Evolutionary conservation across 2,113 vertebrate genomes (phyloP), one percentile per base, ranked within the genome.

Genomic region (Sialia sialis): DNA sequence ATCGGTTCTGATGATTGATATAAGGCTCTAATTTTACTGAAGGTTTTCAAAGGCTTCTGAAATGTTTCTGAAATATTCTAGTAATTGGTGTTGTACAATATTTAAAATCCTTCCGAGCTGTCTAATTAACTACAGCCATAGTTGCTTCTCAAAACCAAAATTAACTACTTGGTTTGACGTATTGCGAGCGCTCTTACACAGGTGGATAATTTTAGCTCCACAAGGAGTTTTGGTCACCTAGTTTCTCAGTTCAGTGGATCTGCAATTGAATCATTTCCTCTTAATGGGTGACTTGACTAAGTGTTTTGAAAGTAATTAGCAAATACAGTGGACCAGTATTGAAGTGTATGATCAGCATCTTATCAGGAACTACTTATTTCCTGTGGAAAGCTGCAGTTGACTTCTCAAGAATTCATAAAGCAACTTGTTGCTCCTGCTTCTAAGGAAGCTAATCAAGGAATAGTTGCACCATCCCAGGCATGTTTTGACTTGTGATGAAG

Each of bases 201-300:
- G 89, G 93, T 92, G 84, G 49, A 41, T 96, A 94, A 95, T 93
- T 94, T 67, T 29, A 82, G 43, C 51, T 91, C 87, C 49, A 36
- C 10, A 13, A 94, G 78, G 74, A 82, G 70, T 89, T 87, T 90
- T 95, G 77, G 87, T 93, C 95, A 78, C 81, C 32, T 39, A 58
- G 39, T 97, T 97, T 95, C 84, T 92, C 91, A 86, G 69, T 80
- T 95, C 91, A 86, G 66, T 91, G 67, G 84, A 68, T 85, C 67
- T 90, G 76, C 62, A 93, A 87, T 79, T 89, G 67, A 94, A 93
- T 93, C 2, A 43, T 94, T 95, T 96, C 88, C 94, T 93, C 81
- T 85, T 94, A 94, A 84, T 49, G 93, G 78, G 54, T 94, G 84
- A 96, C 82, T 96, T 90, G 64, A 76, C 66, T 89, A 66, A 95